Base-by-base conservation (phyloP, 2,113 vertebrate species). In the Aythya baeri region DNA sequence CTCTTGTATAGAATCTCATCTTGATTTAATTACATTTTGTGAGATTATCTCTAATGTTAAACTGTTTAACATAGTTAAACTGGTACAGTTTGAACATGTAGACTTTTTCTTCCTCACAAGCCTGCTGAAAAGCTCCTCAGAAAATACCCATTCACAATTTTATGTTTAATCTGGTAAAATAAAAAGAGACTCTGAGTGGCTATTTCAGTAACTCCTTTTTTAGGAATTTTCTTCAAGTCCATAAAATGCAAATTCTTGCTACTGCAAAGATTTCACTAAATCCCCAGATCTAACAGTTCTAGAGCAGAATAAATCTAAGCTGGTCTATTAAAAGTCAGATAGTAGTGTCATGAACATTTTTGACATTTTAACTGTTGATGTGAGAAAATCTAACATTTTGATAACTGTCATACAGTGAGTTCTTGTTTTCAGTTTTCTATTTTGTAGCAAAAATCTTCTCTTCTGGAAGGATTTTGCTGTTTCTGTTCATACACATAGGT, bases 1-100 rank as follows among this genome's bases (percentile, higher is more conserved):
- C 43, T 57, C 55, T 71, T 86, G 73, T 44, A 81, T 41, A 75
- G 90, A 92, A 95, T 92, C 95, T 93, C 86, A 68, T 86, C 83
- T 81, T 88, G 73, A 75, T 86, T 96, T 95, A 96, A 96, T 95
- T 94, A 95, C 93, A 88, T 72, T 86, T 29, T 80, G 18, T 71
- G 78, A 86, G 79, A 91, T 95, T 57, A 79, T 82, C 46, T 71
- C 52, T 68, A 57, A 43, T 25, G 22, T 81, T 88, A 66, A 91
- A 91, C 27, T 44, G 8, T 73, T 94, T 66, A 67, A 59, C 10
- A 8, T 20, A 34, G 8, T 59, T 91, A 66, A 74, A 83, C 38
- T 20, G 7, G 26, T 90, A 44, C 26, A 62, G 15, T 72, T 89
- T 23, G 27, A 87, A 49, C 32, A 15, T 27, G 8, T 38, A 77